Evolutionary conservation across 2,113 vertebrate species (phyloP).

Genomic region (Promerops cafer): DNA sequence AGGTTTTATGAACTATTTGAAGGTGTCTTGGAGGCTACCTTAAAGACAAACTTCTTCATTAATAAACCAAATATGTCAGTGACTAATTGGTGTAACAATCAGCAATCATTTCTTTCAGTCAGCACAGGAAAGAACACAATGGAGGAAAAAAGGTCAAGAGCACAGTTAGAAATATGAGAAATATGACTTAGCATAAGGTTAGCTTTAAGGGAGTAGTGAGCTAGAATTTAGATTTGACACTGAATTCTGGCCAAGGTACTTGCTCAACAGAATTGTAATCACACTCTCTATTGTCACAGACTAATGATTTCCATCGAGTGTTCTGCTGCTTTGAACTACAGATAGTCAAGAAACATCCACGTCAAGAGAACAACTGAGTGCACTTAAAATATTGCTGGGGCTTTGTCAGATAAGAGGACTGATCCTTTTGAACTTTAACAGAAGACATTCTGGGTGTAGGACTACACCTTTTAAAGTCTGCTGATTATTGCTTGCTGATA

Average conservation of each 20-base stretch:
- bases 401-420: background rate
- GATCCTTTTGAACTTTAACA: background rate
- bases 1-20: background rate
- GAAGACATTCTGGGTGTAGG: background rate
- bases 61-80: background rate
- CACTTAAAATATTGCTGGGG: background rate
- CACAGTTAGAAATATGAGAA: background rate
- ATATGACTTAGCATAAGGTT: background rate
- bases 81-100: background rate
- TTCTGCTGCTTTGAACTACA: background rate
- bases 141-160: accelerated
- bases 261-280: background rate
- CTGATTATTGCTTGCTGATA: background rate
- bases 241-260: background rate
- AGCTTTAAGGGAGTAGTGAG: background rate
- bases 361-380: background rate
- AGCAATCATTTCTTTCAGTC: background rate
- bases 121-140: background rate
- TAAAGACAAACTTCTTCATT: background rate
- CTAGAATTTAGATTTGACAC: background rate
- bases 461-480: background rate
- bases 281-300: background rate
- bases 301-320: background rate
- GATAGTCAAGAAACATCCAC: background rate
- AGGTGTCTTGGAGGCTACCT: background rate